A percentile compares a stretch with the other conserved stretches of the same genome.
These are phyloP conservation scores for Stratiomys singularior DNA, from an alignment of 2,888 invertebrate species.

Conservation along the genomic window DNA sequence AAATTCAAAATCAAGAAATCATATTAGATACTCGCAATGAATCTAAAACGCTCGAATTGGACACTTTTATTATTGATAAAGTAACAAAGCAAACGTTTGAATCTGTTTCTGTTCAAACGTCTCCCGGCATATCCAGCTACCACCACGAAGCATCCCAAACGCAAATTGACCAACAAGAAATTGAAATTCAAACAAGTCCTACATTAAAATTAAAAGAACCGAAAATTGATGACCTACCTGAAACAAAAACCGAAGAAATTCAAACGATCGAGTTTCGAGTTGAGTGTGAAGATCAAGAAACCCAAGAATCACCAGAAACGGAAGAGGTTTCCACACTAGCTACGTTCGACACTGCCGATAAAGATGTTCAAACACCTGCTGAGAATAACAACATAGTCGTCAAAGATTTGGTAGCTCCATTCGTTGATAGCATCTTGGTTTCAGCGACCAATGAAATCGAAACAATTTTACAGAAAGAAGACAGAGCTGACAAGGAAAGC, in stretches of 20 bases:
- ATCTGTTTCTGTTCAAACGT: conserved; percentile 61
- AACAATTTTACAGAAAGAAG: background rate
- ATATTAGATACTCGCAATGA: no score
- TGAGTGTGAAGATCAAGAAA: conserved; percentile 57
- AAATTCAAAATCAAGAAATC: no score
- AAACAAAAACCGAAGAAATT: conserved; percentile 66
- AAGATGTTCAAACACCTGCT: conserved; percentile 63
- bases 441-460: conserved; percentile 53
- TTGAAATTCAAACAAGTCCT: conserved; percentile 61
- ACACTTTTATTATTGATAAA: no score
- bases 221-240: no score
- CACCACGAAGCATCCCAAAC: conserved; percentile 63
- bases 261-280: conserved; percentile 63
- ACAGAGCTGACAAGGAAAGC: background rate
- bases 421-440: background rate
- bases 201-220: no score
- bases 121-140: conserved; percentile 55
- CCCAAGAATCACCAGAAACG: conserved; percentile 46
- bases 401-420: conserved; percentile 1
- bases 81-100: conserved; percentile 54
- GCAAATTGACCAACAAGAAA: conserved; percentile 59
- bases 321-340: conserved; percentile 61
- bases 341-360: conserved; percentile 58
- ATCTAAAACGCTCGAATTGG: no score
- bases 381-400: conserved; percentile 52